Conservation (phyloP, 2,888 invertebrate genomes). For the Deroplatys truncata region DNA sequence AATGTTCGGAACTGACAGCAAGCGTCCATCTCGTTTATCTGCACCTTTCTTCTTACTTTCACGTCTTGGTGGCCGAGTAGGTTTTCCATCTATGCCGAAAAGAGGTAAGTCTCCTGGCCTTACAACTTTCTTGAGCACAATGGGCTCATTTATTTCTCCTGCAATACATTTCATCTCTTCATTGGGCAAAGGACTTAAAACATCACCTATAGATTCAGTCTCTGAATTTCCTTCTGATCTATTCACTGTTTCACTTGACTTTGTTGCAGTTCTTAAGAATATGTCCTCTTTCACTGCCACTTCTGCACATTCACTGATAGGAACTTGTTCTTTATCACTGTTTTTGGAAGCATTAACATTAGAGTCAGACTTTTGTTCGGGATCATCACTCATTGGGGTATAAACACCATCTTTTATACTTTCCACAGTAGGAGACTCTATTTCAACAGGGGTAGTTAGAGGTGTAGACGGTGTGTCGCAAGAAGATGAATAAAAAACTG, state of each 20-base stretch:
- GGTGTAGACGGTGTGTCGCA: neutral
- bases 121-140: slow-evolving; percentile 35
- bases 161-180: slow-evolving; percentile 33
- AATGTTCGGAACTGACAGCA: slow-evolving; percentile 74
- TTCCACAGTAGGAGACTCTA: neutral
- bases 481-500: slow-evolving; percentile 18
- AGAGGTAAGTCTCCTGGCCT: slow-evolving; percentile 65
- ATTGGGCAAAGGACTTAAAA: slow-evolving; percentile 38
- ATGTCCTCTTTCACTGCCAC: neutral
- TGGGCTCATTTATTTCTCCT: slow-evolving; percentile 38
- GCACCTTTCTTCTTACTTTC: slow-evolving; percentile 47
- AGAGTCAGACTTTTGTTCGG: neutral
- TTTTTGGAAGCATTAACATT: neutral
- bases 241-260: slow-evolving; percentile 26
- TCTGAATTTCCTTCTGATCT: slow-evolving; percentile 35
- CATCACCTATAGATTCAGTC: slow-evolving; percentile 40
- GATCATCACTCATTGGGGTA: neutral
- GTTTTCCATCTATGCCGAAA: slow-evolving; percentile 50
- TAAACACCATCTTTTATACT: neutral
- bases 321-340: neutral
- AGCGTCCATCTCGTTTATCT: slow-evolving; percentile 59
- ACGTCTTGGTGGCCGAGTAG: slow-evolving; percentile 52
- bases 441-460: neutral
- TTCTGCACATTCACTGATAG: neutral
- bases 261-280: neutral